Evolutionary conservation across 1,140 invertebrate species (phyloP).

Genomic region (Phthorimaea operculella): DNA sequence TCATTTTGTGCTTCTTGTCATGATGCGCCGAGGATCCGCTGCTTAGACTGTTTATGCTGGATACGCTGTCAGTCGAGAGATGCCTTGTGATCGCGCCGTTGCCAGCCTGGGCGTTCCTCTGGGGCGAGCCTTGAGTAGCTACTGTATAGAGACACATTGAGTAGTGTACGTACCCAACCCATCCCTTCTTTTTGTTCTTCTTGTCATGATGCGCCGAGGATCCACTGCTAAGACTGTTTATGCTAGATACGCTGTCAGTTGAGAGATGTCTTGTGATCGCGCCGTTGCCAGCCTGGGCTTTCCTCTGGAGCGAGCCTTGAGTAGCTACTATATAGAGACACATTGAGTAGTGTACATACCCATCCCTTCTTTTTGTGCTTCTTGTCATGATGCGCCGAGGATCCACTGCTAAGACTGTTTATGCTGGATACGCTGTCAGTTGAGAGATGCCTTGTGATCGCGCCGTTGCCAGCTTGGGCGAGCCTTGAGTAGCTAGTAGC

Average conservation of each 20-base stretch:
- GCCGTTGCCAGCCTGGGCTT: conserved; percentile 62
- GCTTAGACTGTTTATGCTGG: conserved; percentile 71
- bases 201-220: conserved; percentile 77
- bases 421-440: conserved; percentile 88
- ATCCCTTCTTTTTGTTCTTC: conserved; percentile 94
- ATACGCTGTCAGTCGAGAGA: conserved; percentile 90
- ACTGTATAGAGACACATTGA: too few relatives aligned
- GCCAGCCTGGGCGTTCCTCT: conserved; percentile 46
- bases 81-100: conserved; percentile 79
- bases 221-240: conserved; percentile 64
- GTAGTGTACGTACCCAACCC: too few relatives aligned
- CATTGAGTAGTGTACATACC: too few relatives aligned
- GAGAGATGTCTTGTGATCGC: conserved; percentile 81
- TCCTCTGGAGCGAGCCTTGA: conserved; percentile 66
- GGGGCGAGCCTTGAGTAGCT: too few relatives aligned
- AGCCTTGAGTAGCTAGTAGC: too few relatives aligned
- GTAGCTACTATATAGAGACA: too few relatives aligned
- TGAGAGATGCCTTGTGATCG: conserved; percentile 85
- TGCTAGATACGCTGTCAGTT: conserved; percentile 88
- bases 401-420: conserved; percentile 65
- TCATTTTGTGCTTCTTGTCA: conserved; percentile 92
- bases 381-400: conserved; percentile 76
- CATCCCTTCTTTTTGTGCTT: conserved; percentile 95
- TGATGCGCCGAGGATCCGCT: conserved; percentile 71
- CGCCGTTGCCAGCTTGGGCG: conserved; percentile 65